A percentile compares a stretch with the other conserved stretches of the same genome.
These are phyloP conservation scores for Rhadina sibilatrix DNA, from an alignment of 2,113 vertebrate genomes.

Conservation along the genomic window DNA sequence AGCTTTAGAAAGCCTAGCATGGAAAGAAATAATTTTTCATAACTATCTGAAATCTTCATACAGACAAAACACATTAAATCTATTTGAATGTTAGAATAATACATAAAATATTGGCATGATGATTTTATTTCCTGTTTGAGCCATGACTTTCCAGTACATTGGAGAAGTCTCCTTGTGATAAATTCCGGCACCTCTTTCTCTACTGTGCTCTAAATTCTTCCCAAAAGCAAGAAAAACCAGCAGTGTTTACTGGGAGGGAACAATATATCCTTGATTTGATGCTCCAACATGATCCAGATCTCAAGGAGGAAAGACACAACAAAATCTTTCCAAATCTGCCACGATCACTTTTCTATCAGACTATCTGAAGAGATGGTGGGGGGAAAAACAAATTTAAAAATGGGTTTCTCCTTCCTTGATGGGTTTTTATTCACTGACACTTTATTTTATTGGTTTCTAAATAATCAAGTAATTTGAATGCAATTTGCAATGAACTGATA, in stretches of 20 bases:
- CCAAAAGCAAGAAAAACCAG: neutral
- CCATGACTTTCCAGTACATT: neutral
- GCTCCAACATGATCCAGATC: neutral
- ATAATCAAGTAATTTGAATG: neutral
- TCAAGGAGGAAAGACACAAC: neutral
- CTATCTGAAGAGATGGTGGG: accelerated
- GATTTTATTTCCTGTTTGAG: neutral
- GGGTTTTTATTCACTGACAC: neutral
- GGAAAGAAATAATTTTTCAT: neutral
- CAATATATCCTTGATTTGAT: neutral
- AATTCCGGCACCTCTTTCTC: neutral
- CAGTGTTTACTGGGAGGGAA: neutral
- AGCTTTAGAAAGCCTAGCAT: neutral
- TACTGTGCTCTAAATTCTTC: neutral
- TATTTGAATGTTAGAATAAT: neutral
- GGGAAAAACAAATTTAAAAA: neutral
- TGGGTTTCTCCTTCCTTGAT: neutral
- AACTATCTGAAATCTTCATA: neutral
- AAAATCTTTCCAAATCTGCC: neutral
- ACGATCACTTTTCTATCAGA: neutral
- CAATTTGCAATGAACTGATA: neutral
- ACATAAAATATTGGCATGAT: neutral
- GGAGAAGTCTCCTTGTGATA: neutral
- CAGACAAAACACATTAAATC: neutral
- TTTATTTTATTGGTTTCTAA: constrained; percentile 27